Conservation (phyloP, 2,113 vertebrate species). For the Cairina moschata region DNA sequence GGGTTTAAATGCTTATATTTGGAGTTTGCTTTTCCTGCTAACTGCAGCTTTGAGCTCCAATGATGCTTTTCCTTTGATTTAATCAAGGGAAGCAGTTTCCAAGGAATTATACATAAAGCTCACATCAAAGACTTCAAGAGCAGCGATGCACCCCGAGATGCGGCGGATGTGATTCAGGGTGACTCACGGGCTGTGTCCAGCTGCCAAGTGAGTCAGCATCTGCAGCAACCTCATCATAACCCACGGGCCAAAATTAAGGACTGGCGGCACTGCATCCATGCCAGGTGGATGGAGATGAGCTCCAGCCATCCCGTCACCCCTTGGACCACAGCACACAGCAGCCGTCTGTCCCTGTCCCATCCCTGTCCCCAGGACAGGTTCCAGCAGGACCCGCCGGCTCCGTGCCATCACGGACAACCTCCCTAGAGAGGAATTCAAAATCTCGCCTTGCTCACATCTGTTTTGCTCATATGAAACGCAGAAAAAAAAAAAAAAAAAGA, state of each 20-base stretch:
- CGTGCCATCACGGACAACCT: neutral
- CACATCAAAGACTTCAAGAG: neutral
- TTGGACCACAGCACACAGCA: neutral
- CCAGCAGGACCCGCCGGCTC: neutral
- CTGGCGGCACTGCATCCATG: accelerated
- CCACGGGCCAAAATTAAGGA: neutral
- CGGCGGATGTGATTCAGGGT: neutral
- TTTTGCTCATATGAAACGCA: neutral
- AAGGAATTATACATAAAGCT: neutral
- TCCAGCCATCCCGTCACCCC: accelerated
- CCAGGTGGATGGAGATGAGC: neutral
- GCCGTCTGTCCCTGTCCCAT: neutral
- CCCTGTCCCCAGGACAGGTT: neutral
- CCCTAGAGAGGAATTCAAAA: neutral
- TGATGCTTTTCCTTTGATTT: slow-evolving; percentile 47
- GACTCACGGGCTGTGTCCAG: neutral
- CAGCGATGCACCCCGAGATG: neutral
- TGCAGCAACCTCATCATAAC: neutral
- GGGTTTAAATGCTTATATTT: neutral
- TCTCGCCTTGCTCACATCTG: accelerated
- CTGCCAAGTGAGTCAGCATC: slow-evolving; percentile 33
- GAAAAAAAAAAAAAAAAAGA: neutral
- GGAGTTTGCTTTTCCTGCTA: neutral
- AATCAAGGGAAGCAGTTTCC: slow-evolving; percentile 26
- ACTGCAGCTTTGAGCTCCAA: neutral